These are phyloP conservation scores for Macrosteles quadrilineatus DNA, from an alignment of 1,140 invertebrate genomes.

Conservation along the genomic window DNA sequence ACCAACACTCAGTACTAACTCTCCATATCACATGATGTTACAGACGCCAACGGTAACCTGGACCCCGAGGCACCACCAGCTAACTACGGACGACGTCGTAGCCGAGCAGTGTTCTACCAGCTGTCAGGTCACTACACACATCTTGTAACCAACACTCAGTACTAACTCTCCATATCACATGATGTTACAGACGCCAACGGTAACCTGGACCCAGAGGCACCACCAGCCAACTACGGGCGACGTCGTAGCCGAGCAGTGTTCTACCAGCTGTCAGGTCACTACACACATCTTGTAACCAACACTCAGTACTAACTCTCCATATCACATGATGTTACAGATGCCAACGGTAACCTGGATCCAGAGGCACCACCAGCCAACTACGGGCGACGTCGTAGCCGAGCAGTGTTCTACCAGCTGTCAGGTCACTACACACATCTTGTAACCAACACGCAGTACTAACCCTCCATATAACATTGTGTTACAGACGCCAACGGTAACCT, in stretches of 20 bases:
- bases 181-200: slow-evolving; percentile 73
- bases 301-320: no score
- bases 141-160: slow-evolving; percentile 64
- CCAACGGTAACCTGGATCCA: slow-evolving; percentile 73
- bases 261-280: slow-evolving; percentile 95
- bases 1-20: slow-evolving; percentile 92
- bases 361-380: slow-evolving; percentile 87
- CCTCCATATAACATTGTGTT: slow-evolving; percentile 51
- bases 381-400: slow-evolving; percentile 85
- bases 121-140: slow-evolving; percentile 94
- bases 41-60: slow-evolving; percentile 77
- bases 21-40: slow-evolving; percentile 65
- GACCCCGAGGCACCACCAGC: slow-evolving; percentile 81
- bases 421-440: slow-evolving; percentile 83
- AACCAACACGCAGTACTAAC: no score
- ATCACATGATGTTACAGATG: slow-evolving; percentile 62
- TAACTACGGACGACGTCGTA: slow-evolving; percentile 87
- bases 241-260: slow-evolving; percentile 91
- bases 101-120: slow-evolving; percentile 94
- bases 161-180: no score
- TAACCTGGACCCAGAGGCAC: slow-evolving; percentile 75
- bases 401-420: slow-evolving; percentile 94
- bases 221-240: slow-evolving; percentile 84
- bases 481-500: slow-evolving; percentile 77
- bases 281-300: slow-evolving; percentile 87